A percentile compares a stretch with the other conserved stretches of the same genome.
phyloP scores from a whole-genome alignment of 2,113 vertebrate species.

The Myiopsitta monachus region DNA sequence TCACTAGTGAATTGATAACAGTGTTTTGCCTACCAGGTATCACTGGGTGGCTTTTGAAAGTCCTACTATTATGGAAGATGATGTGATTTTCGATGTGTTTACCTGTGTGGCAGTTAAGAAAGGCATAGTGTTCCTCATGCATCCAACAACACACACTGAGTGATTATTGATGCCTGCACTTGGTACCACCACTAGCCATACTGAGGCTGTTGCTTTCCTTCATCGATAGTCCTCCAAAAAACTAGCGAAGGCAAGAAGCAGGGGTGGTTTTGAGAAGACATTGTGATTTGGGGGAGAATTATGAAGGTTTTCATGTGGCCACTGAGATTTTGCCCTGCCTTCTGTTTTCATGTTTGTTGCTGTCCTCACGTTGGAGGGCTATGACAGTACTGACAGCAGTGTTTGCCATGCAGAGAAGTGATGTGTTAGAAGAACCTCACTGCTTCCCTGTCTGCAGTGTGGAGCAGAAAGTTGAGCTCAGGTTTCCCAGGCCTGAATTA shows the following conservation, averaged over 20 bases:
- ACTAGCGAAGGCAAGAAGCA: neutral
- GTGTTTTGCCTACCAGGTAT: neutral
- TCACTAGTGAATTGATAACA: neutral
- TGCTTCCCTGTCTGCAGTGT: neutral
- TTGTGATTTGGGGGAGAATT: neutral
- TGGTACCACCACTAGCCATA: neutral
- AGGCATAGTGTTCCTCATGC: neutral
- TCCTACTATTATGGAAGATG: neutral
- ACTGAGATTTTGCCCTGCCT: neutral
- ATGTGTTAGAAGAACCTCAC: neutral
- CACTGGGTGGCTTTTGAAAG: neutral
- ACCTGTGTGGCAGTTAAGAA: neutral
- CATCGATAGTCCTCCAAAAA: neutral
- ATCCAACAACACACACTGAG: rapidly evolving
- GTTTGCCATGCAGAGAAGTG: neutral
- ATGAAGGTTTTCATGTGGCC: neutral
- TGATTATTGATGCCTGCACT: neutral
- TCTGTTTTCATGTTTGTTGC: neutral
- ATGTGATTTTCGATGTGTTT: neutral
- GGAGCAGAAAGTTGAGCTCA: neutral
- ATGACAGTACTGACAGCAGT: neutral
- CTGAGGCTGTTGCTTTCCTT: neutral
- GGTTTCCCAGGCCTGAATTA: neutral
- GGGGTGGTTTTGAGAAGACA: neutral
- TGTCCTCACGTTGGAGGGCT: rapidly evolving